phyloP scores from a whole-genome alignment of 2,797 vertebrate genomes.

The Gobio occitaniae region DNA sequence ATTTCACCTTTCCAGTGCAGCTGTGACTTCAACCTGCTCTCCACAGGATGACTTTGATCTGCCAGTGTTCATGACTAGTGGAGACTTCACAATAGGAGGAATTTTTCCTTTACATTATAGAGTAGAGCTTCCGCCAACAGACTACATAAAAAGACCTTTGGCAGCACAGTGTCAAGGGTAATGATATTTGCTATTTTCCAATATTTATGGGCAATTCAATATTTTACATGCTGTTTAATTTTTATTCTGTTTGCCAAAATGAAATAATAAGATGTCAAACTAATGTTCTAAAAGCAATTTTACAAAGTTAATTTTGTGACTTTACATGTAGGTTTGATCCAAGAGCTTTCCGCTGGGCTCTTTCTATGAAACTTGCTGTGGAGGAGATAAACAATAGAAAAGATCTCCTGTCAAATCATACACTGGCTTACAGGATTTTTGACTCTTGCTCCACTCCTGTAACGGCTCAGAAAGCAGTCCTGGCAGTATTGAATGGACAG shows the following conservation, averaged over 20 bases:
- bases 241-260: not conserved
- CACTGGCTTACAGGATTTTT: conserved; percentile 66
- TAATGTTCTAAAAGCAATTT: not conserved
- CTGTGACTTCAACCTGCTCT: conserved; percentile 48
- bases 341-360: conserved; percentile 65
- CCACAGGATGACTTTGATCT: conserved; percentile 59
- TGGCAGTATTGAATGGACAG: conserved; percentile 62
- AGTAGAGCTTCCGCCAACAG: conserved; percentile 56
- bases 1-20: conserved; percentile 29
- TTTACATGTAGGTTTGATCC: conserved; percentile 64
- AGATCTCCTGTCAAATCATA: conserved; percentile 60
- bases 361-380: conserved; percentile 66
- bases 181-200: conserved; percentile 9
- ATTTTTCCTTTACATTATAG: conserved; percentile 68
- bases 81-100: conserved; percentile 66
- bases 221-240: not conserved
- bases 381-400: conserved; percentile 66
- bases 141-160: conserved; percentile 59
- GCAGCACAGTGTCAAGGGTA: conserved; percentile 63
- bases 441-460: conserved; percentile 68
- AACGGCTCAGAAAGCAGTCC: conserved; percentile 61
- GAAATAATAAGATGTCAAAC: not conserved
- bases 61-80: conserved; percentile 61
- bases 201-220: not conserved
- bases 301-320: not conserved